phyloP scores from a whole-genome alignment of 2,113 vertebrate species.

The Petrocephalus zakoni region DNA sequence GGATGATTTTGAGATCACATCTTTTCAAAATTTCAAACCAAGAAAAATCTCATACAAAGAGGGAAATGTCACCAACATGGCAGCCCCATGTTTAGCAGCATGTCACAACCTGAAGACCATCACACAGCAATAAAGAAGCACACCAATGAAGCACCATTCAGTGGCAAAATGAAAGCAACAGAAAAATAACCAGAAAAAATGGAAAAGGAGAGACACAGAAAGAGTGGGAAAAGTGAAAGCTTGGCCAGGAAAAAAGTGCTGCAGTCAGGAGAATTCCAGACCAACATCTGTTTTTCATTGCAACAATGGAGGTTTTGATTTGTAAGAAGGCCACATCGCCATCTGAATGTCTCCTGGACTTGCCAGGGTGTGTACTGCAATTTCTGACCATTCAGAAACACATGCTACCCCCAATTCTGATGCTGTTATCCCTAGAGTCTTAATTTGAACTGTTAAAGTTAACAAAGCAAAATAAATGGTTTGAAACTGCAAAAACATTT shows the following conservation, averaged over 20 bases:
- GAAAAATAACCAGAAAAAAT: constrained; percentile 15
- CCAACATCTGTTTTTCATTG: constrained; percentile 87
- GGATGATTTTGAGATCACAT: not conserved
- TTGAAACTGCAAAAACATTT: not conserved
- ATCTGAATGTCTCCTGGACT: constrained; percentile 22
- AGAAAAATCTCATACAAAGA: not conserved
- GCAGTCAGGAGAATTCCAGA: constrained; percentile 72
- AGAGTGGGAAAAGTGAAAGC: constrained; percentile 31
- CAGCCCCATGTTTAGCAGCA: constrained; percentile 20
- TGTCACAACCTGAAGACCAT: not conserved
- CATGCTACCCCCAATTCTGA: constrained; percentile 6
- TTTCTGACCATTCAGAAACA: constrained; percentile 32
- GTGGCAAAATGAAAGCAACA: not conserved
- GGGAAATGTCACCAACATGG: constrained; percentile 23
- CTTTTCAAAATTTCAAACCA: not conserved
- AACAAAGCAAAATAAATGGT: not conserved
- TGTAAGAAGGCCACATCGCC: constrained; percentile 30
- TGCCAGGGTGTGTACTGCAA: not conserved
- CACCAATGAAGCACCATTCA: not conserved
- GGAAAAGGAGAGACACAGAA: constrained; percentile 12
- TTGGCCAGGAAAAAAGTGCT: constrained; percentile 60
- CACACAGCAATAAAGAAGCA: not conserved
- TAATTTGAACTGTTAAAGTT: not conserved
- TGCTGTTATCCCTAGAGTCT: not conserved
- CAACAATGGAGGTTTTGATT: constrained; percentile 73